These are phyloP conservation scores for Nemurella pictetii DNA, from an alignment of 2,888 invertebrate species.

Conservation along the genomic window DNA sequence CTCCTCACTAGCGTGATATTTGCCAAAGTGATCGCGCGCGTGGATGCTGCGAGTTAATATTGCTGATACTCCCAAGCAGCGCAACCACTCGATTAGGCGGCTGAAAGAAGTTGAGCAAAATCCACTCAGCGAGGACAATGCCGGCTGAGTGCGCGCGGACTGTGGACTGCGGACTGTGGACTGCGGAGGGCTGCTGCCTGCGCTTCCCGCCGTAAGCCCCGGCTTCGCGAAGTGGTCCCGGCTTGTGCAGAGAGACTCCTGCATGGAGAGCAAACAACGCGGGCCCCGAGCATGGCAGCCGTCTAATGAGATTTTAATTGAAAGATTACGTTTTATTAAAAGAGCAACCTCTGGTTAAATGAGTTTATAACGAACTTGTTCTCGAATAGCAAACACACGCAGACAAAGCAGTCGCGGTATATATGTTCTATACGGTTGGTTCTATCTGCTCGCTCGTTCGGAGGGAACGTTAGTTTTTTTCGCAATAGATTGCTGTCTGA, in stretches of 20 bases:
- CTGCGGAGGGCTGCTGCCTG: not conserved
- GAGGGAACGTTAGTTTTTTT: no score
- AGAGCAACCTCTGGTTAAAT: slow-evolving; percentile 17
- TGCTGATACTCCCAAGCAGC: no score
- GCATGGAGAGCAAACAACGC: not conserved
- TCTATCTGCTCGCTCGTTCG: no score
- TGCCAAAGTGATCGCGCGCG: slow-evolving; percentile 33
- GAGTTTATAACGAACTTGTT: not conserved
- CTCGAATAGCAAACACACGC: not conserved
- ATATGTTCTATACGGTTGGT: no score
- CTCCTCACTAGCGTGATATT: slow-evolving; percentile 18
- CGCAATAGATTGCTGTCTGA: no score
- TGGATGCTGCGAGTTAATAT: not conserved
- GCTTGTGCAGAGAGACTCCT: no score
- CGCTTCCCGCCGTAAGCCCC: not conserved
- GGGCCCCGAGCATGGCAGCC: not conserved
- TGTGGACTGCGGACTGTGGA: no score
- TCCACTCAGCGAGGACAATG: slow-evolving; percentile 2
- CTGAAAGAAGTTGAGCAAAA: not conserved
- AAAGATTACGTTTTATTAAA: slow-evolving; percentile 19
- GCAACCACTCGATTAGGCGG: not conserved
- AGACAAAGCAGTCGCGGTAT: not conserved
- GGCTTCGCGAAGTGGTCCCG: no score
- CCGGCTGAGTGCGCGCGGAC: not conserved
- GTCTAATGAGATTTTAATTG: slow-evolving; percentile 20